Percentiles rank a stretch among this genome's conserved stretches.
phyloP scores from a whole-genome alignment of 2,113 vertebrate species.

The Petrocephalus zakoni region DNA sequence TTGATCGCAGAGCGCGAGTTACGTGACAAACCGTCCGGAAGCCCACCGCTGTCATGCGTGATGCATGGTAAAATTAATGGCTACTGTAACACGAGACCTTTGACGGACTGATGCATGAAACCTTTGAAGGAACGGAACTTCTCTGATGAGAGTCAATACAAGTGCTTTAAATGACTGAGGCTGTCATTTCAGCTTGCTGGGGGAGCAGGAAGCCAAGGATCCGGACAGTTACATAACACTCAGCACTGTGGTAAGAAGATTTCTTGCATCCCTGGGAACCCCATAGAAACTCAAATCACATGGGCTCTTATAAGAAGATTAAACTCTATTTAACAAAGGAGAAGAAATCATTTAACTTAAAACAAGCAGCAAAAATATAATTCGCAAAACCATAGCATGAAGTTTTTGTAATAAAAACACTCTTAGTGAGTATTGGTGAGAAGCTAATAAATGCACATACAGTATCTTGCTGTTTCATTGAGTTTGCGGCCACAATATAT shows the following conservation, averaged over 20 bases:
- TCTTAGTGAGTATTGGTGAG: not conserved
- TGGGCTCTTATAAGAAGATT: not conserved
- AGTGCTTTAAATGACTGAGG: not conserved
- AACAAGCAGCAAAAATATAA: not conserved
- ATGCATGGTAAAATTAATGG: not conserved
- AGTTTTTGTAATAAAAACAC: not conserved
- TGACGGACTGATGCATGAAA: not conserved
- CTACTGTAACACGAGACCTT: not conserved
- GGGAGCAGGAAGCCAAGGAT: not conserved
- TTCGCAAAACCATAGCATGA: not conserved
- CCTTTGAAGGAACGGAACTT: not conserved
- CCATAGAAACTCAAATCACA: not conserved
- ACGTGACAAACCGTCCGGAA: constrained; percentile 37
- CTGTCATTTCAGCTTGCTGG: not conserved
- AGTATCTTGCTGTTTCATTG: not conserved
- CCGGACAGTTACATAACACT: not conserved
- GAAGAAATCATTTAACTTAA: not conserved
- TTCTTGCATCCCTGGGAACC: not conserved
- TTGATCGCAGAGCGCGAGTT: constrained; percentile 53
- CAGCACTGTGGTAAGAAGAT: not conserved
- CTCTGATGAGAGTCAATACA: not conserved
- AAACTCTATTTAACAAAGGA: not conserved
- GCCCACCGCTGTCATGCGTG: not conserved
- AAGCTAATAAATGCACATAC: not conserved
- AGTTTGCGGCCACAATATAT: not conserved